These are phyloP conservation scores for Lasiommata megera DNA, from an alignment of 2,888 invertebrate species.

Conservation along the genomic window DNA sequence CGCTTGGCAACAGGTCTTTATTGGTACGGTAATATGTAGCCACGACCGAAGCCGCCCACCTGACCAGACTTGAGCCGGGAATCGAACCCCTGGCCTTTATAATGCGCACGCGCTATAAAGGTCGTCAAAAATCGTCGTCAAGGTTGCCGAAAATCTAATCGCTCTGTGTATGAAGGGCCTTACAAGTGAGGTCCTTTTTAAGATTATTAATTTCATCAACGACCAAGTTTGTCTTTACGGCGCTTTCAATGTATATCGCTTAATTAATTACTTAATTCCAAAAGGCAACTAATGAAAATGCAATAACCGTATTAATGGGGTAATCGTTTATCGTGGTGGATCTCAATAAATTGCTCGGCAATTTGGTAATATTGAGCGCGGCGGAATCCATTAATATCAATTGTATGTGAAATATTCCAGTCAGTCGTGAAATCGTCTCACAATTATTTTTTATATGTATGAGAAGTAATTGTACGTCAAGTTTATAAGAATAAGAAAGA, in stretches of 20 bases:
- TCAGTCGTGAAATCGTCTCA: slow-evolving; percentile 9
- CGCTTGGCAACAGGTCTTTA: no score
- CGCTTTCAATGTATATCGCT: slow-evolving; percentile 28
- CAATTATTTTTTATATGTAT: no score
- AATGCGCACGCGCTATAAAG: no score
- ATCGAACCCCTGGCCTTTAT: no score
- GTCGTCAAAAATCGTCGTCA: no score
- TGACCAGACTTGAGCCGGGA: no score
- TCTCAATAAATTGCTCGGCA: slow-evolving; percentile 28
- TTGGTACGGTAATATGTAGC: no score
- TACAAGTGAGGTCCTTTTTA: slow-evolving; percentile 15
- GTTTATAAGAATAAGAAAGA: no score
- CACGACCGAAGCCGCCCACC: no score
- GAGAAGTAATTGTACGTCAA: no score
- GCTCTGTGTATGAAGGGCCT: background rate
- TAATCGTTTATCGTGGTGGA: slow-evolving; percentile 26
- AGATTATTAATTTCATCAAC: slow-evolving; percentile 30
- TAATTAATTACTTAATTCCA: slow-evolving; percentile 33
- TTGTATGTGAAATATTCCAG: slow-evolving; percentile 23
- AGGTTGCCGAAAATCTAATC: background rate
- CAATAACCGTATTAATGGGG: slow-evolving; percentile 28
- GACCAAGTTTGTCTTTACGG: slow-evolving; percentile 24
- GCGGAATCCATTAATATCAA: slow-evolving; percentile 27
- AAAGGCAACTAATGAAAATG: slow-evolving; percentile 24
- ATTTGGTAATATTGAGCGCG: slow-evolving; percentile 30